These are phyloP conservation scores for Halocaridina rubra DNA, from an alignment of 2,888 invertebrate genomes.

Conservation along the genomic window DNA sequence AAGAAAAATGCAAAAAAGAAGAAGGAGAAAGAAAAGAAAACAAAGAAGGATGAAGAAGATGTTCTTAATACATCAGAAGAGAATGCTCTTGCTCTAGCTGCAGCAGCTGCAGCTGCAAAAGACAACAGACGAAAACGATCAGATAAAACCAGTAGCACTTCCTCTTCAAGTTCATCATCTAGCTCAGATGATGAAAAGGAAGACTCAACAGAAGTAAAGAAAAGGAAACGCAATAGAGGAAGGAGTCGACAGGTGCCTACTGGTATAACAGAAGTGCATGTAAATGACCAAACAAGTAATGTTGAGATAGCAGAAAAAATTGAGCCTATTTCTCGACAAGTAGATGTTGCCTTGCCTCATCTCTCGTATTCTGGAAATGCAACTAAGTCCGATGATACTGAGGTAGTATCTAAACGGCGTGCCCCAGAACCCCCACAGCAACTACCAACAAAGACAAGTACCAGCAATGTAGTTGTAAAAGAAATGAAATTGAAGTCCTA, in stretches of 20 bases:
- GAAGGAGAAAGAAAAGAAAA: slow-evolving; percentile 54
- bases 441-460: not conserved
- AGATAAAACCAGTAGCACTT: slow-evolving; percentile 25
- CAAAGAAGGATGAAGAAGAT: slow-evolving; percentile 45
- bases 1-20: slow-evolving; percentile 50
- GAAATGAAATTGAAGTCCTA: slow-evolving; percentile 36
- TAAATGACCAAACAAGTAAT: slow-evolving; percentile 24
- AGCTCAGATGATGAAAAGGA: slow-evolving; percentile 52
- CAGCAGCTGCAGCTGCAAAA: slow-evolving; percentile 46
- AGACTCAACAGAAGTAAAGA: slow-evolving; percentile 34
- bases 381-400: not conserved
- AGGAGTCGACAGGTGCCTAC: slow-evolving; percentile 26
- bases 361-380: not conserved
- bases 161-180: slow-evolving; percentile 47
- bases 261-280: slow-evolving; percentile 36
- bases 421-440: slow-evolving; percentile 24
- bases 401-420: slow-evolving; percentile 29
- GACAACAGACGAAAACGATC: slow-evolving; percentile 47
- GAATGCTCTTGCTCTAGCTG: slow-evolving; percentile 26
- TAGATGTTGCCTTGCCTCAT: slow-evolving; percentile 21
- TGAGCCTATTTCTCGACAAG: slow-evolving; percentile 18
- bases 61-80: slow-evolving; percentile 41
- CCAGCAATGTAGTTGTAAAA: slow-evolving; percentile 29
- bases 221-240: slow-evolving; percentile 44
- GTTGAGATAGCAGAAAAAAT: slow-evolving; percentile 31